These are phyloP conservation scores for Atractosteus spatula DNA, from an alignment of 2,113 vertebrate genomes.

Conservation along the genomic window DNA sequence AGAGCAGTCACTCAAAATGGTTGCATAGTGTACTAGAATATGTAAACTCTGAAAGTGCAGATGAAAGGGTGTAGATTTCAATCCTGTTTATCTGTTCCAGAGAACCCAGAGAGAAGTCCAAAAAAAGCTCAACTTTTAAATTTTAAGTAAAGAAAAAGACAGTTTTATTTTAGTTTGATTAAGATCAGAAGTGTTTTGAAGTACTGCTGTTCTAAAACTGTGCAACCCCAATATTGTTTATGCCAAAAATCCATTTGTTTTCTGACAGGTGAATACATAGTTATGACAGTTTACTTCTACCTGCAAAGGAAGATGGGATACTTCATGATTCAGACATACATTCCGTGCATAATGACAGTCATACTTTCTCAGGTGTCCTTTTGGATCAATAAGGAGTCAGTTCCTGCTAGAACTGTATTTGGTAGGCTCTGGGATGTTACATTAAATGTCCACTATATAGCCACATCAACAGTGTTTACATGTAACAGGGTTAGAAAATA, in stretches of 20 bases:
- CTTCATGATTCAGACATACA: conserved; percentile 97
- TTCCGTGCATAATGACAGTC: conserved; percentile 95
- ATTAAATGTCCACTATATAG: neutral
- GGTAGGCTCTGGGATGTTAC: conserved; percentile 66
- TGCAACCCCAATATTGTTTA: neutral
- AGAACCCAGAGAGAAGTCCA: neutral
- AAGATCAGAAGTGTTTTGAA: conserved; percentile 22
- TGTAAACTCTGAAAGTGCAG: neutral
- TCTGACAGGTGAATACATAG: conserved; percentile 88
- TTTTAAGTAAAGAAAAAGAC: neutral
- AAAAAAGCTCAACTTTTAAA: neutral
- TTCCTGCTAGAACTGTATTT: conserved; percentile 92
- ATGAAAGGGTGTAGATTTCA: neutral
- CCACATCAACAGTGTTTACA: conserved; percentile 15
- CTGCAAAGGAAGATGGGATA: conserved; percentile 97
- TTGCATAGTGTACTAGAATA: neutral
- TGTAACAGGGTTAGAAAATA: neutral
- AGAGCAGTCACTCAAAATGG: no score
- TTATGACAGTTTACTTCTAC: conserved; percentile 96
- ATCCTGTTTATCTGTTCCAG: neutral
- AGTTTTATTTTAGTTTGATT: conserved; percentile 1
- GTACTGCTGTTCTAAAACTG: neutral
- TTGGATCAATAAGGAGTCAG: conserved; percentile 97
- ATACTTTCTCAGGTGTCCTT: conserved; percentile 95
- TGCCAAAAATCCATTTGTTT: conserved; percentile 46